Evolutionary conservation across 1,140 invertebrate genomes (phyloP).

Genomic region (Drosophila insularis): DNA sequence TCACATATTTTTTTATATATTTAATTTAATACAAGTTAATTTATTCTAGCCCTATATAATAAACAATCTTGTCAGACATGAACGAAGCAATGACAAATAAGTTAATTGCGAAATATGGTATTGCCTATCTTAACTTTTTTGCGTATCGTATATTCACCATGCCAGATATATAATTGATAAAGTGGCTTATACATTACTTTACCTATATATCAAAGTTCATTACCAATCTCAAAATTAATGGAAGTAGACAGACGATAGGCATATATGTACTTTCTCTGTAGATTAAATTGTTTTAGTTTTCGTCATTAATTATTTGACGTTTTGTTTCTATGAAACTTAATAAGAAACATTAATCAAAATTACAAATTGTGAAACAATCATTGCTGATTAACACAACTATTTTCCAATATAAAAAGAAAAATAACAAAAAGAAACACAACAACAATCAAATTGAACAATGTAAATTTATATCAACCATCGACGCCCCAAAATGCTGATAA

Average conservation of each 20-base stretch:
- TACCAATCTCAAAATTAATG: neutral
- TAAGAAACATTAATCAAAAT: neutral
- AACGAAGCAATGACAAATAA: neutral
- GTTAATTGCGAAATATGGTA: neutral
- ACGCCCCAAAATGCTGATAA: conserved; percentile 41
- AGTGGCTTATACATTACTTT: no score
- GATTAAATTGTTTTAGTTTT: no score
- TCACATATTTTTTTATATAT: no score
- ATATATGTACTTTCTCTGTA: neutral
- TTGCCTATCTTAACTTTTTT: no score
- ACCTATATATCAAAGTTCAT: neutral
- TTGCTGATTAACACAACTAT: neutral
- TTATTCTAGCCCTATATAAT: no score
- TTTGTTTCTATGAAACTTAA: no score
- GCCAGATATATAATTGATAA: no score
- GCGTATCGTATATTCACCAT: no score
- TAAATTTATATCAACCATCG: conserved; percentile 32
- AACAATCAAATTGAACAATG: conserved; percentile 46
- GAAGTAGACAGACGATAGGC: neutral
- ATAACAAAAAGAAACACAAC: no score
- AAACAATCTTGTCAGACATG: no score
- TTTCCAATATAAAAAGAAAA: conserved; percentile 30
- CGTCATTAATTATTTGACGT: no score
- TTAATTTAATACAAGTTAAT: no score
- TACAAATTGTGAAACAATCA: conserved; percentile 6